Evolutionary conservation across 2,113 vertebrate genomes (phyloP), one percentile per base, ranked within the genome.

Genomic region (Oreochromis niloticus): DNA sequence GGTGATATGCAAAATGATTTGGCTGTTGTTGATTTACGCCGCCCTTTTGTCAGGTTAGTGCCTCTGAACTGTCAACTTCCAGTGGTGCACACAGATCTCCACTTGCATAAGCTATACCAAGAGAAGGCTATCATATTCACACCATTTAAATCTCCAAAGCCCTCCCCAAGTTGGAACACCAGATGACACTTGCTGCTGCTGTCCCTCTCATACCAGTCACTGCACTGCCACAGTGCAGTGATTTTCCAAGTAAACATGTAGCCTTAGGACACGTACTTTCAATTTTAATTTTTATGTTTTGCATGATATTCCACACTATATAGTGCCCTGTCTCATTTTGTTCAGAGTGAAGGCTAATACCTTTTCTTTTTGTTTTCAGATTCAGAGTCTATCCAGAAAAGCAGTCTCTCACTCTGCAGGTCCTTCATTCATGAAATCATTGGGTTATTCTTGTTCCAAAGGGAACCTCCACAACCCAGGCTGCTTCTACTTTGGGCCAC

Each of bases 131-230:
- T 96, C 94, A 95, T 95, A 94, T 94, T 95, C 94, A 91, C 91
- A 94, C 94, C 94, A 94, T 95, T 96, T 96, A 94, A 96, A 96
- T 95, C 94, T 93, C 91, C 93, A 93, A 87, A 94, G 95, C 96
- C 95, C 96, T 94, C 94, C 95, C 96, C 95, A 93, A 83, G 91
- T 89, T 93, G 87, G 92, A 90, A 95, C 94, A 95, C 91, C 94
- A 93, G 93, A 89, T 93, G 93, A 95, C 94, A 95, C 91, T 94
- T 93, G 86, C 88, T 91, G 91, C 92, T 88, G 89, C 92, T 94
- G 95, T 94, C 93, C 87, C 88, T 93, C 90, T 90, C 71, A 50
- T 73, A 71, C 73, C 61, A 19, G 56, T 84, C 81, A 85, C 86
- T 86, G 34, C 81, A 81, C 84, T 61, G 46, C 1, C 3, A 13